A percentile compares a stretch with the other conserved stretches of the same genome.
Evolutionary conservation across 2,113 vertebrate species (phyloP).

Genomic region (Dermatemys mawii): DNA sequence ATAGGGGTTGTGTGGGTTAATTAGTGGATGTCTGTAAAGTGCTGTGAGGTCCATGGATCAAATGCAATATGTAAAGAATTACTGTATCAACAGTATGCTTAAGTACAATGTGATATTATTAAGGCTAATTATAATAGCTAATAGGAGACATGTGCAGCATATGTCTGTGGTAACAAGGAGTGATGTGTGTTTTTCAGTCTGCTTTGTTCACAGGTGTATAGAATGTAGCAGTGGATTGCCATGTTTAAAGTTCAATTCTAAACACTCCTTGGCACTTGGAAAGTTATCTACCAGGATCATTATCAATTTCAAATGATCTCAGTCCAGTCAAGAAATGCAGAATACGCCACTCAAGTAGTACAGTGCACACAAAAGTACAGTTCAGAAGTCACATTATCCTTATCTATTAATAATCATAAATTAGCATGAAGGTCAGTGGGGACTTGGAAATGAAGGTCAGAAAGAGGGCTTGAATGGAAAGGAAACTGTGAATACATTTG

Average conservation of each 20-base stretch:
- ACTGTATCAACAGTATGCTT: neutral
- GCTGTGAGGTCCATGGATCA: accelerated
- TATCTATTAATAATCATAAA: conserved; percentile 69
- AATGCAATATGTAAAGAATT: accelerated
- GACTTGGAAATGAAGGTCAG: conserved; percentile 64
- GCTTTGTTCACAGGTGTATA: neutral
- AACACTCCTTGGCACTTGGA: neutral
- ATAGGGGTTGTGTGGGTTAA: accelerated
- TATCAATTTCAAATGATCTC: conserved; percentile 17
- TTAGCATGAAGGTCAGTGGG: conserved; percentile 67
- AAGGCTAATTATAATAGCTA: neutral
- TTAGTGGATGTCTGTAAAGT: neutral
- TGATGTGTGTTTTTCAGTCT: neutral
- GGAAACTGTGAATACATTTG: conserved; percentile 63
- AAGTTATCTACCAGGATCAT: neutral
- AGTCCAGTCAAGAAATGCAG: neutral
- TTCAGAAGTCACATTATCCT: conserved; percentile 57
- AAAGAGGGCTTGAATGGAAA: conserved; percentile 57
- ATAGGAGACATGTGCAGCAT: neutral
- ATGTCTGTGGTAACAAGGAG: neutral
- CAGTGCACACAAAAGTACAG: conserved; percentile 16
- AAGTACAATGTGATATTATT: neutral
- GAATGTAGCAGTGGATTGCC: neutral
- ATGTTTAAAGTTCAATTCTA: neutral
- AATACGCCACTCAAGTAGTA: conserved; percentile 9